Conservation (phyloP, 2,797 vertebrate genomes). For the Furcifer pardalis region DNA sequence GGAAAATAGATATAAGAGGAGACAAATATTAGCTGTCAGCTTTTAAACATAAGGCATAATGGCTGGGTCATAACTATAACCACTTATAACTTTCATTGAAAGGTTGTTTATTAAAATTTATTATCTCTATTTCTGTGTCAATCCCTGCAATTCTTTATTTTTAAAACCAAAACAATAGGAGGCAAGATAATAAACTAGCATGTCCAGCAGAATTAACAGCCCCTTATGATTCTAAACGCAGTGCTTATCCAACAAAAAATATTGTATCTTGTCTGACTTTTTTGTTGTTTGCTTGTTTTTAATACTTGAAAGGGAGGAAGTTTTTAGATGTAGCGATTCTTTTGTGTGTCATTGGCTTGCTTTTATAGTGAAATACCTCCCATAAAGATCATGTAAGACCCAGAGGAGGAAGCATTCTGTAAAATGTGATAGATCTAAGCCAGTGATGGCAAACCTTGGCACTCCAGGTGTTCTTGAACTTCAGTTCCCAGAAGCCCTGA, state of each 20-base stretch:
- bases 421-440: background rate
- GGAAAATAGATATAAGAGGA: background rate
- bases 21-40: background rate
- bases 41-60: background rate
- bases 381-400: background rate
- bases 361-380: background rate
- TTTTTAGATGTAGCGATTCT: background rate
- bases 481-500: no score
- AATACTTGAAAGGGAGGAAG: background rate
- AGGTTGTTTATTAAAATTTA: background rate
- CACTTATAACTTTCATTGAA: background rate
- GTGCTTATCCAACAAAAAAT: background rate
- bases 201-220: background rate
- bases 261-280: background rate
- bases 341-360: background rate
- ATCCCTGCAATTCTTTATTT: background rate
- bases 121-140: background rate
- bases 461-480: no score
- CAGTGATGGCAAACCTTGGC: no score
- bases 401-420: background rate
- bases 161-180: slow-evolving; percentile 19
- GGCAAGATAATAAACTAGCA: background rate
- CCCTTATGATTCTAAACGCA: background rate
- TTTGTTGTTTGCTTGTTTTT: background rate
- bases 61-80: background rate